Base-by-base conservation (phyloP, 2,113 vertebrate species). In the Gambusia holbrooki region DNA sequence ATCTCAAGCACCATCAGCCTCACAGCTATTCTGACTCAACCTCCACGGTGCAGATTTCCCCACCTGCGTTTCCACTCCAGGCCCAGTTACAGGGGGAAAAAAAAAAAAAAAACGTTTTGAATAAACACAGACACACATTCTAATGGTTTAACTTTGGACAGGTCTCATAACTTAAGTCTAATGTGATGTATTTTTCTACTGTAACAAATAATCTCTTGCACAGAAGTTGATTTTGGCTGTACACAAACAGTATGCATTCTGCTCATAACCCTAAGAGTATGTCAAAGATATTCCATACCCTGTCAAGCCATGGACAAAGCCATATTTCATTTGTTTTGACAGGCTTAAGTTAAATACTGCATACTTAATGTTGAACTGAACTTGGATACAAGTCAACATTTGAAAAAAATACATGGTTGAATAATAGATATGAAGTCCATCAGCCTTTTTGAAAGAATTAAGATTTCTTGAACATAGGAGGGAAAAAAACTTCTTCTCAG, bases 211-310 rank as follows among this genome's bases (percentile, higher is more conserved):
- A 90, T 88, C 79, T 83, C 62, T 86, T 87, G 73, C 75, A 42
- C 85, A 87, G 80, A 88, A 70, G 90, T 74, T 81, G 83, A 69
- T 19, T 74, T 86, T 88, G 84, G 89, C 84, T 66, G 25, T n/a
- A n/a, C 33, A n/a, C 62, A 66, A 45, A 73, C 62, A 77, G 61
- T 30, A 22, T 63, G 17, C 40, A 40, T 37, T 64, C 40, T 65
- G 66, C 70, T 73, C 68, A 9, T 62, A 58, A 2, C 58, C 82
- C 13, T 80, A 22, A 71, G 69, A 19, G 84, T 87, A 42, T 62
- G 60, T 63, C 29, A 25, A 25, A 33, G 10, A 62, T 79, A 77
- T 82, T 48, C 27, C 63, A 29, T 45, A 35, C 68, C 63, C 65
- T 62, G 81, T 78, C 78, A 69, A 14, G 61, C 74, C 75, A 51